A percentile compares a stretch with the other conserved stretches of the same genome.
phyloP scores from a whole-genome alignment of 1,140 invertebrate genomes.

The Procambarus virginalis region DNA sequence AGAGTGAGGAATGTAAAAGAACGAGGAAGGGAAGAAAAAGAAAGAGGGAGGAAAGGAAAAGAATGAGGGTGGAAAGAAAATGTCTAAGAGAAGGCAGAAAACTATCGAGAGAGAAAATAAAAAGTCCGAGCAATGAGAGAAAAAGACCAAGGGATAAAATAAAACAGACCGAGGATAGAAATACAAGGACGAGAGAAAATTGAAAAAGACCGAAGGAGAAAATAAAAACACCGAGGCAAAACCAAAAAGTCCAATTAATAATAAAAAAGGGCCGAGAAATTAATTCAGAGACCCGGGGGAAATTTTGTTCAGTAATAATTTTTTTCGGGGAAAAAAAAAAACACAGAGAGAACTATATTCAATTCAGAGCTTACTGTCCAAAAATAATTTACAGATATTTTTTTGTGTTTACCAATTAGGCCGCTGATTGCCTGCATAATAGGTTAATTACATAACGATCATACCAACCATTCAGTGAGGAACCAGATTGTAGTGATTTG shows the following conservation, averaged over 20 bases:
- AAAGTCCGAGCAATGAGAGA: too few relatives aligned
- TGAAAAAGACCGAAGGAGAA: too few relatives aligned
- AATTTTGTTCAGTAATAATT: not conserved
- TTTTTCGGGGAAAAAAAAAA: not conserved
- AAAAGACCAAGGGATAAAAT: too few relatives aligned
- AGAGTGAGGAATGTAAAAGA: not conserved
- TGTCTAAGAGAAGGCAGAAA: not conserved
- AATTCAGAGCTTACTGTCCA: not conserved
- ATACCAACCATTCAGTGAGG: not conserved
- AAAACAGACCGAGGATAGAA: too few relatives aligned
- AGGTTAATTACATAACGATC: constrained; percentile 4
- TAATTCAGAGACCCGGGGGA: too few relatives aligned
- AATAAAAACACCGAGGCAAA: too few relatives aligned
- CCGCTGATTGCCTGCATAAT: not conserved
- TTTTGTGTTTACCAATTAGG: not conserved
- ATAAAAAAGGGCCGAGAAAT: too few relatives aligned
- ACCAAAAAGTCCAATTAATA: too few relatives aligned
- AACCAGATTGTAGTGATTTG: not conserved
- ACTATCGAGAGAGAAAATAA: too few relatives aligned
- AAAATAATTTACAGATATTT: not conserved
- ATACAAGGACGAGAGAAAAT: too few relatives aligned
- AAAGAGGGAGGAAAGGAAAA: not conserved
- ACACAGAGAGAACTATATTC: not conserved
- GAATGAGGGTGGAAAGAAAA: not conserved
- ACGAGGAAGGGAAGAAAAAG: not conserved